Percentiles rank a stretch among this genome's conserved stretches.
phyloP scores from a whole-genome alignment of 2,797 vertebrate species.

The Hoplostethus atlanticus region DNA sequence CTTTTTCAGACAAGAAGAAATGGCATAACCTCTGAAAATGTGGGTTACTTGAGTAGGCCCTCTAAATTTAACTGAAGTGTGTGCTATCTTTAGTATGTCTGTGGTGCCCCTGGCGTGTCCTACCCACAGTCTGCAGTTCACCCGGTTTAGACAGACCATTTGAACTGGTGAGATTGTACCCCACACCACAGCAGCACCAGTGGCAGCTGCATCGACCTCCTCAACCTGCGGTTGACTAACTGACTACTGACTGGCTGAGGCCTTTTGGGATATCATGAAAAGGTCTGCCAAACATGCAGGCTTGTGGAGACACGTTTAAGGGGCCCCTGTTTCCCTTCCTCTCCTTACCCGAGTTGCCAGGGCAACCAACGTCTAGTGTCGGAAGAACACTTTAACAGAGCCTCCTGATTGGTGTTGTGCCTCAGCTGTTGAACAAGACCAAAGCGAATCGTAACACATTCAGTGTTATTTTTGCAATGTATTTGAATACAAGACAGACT shows the following conservation, averaged over 20 bases:
- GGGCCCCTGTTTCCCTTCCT: slow-evolving; percentile 76
- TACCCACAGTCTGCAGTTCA: slow-evolving; percentile 76
- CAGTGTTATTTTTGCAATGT: not conserved
- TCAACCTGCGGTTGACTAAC: slow-evolving; percentile 83
- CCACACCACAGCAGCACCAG: slow-evolving; percentile 53
- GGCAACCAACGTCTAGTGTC: slow-evolving; percentile 74
- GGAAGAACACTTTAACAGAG: slow-evolving; percentile 60
- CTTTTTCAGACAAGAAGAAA: slow-evolving; percentile 51
- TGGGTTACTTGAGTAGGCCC: slow-evolving; percentile 66
- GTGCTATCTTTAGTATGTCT: slow-evolving; percentile 77
- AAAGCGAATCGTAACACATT: slow-evolving; percentile 9
- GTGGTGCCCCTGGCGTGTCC: slow-evolving; percentile 60
- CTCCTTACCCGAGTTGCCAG: slow-evolving; percentile 70
- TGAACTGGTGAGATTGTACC: slow-evolving; percentile 60
- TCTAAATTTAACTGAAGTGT: slow-evolving; percentile 75
- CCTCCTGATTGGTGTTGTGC: slow-evolving; percentile 67
- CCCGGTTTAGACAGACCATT: slow-evolving; percentile 68
- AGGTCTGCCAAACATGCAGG: slow-evolving; percentile 75
- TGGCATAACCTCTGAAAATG: slow-evolving; percentile 61
- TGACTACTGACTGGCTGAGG: slow-evolving; percentile 61
- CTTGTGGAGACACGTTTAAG: slow-evolving; percentile 82
- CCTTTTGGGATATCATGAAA: slow-evolving; percentile 77
- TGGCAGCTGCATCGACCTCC: slow-evolving; percentile 71
- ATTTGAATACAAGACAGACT: not conserved
- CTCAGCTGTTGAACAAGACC: slow-evolving; percentile 65